phyloP scores from a whole-genome alignment of 2,888 invertebrate genomes.

The Drosophila longiperda region DNA sequence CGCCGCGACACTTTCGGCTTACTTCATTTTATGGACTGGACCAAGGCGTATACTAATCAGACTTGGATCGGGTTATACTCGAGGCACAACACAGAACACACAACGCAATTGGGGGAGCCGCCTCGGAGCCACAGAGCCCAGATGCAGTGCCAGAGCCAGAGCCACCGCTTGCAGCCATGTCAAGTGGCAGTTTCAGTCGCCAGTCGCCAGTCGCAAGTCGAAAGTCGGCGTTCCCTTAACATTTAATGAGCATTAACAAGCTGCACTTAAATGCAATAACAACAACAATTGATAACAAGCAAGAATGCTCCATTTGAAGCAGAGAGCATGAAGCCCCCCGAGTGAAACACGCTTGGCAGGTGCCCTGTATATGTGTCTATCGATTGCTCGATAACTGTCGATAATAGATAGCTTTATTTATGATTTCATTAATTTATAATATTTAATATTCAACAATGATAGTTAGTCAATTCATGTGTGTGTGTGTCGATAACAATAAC shows the following conservation, averaged over 20 bases:
- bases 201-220: constrained; percentile 1
- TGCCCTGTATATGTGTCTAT: constrained; percentile 26
- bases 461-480: not conserved
- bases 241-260: constrained; percentile 82
- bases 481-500: not conserved
- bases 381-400: not conserved
- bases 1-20: constrained; percentile 70
- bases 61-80: constrained; percentile 45
- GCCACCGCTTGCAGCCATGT: constrained; percentile 35
- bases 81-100: constrained; percentile 29
- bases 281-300: constrained; percentile 80
- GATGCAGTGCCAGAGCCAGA: not conserved
- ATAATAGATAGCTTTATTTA: not conserved
- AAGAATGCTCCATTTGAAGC: constrained; percentile 66
- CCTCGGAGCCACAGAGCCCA: constrained; percentile 7
- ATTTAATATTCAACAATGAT: not conserved
- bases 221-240: constrained; percentile 71
- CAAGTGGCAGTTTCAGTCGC: constrained; percentile 13
- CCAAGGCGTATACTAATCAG: constrained; percentile 43
- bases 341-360: constrained; percentile 33
- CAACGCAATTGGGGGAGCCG: constrained; percentile 54
- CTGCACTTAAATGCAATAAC: constrained; percentile 81
- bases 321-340: constrained; percentile 31
- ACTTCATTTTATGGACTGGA: constrained; percentile 70
- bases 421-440: accelerated